Evolutionary conservation across 1,140 invertebrate genomes (phyloP), one percentile per base, ranked within the genome.

Genomic region (Drosophila elegans): DNA sequence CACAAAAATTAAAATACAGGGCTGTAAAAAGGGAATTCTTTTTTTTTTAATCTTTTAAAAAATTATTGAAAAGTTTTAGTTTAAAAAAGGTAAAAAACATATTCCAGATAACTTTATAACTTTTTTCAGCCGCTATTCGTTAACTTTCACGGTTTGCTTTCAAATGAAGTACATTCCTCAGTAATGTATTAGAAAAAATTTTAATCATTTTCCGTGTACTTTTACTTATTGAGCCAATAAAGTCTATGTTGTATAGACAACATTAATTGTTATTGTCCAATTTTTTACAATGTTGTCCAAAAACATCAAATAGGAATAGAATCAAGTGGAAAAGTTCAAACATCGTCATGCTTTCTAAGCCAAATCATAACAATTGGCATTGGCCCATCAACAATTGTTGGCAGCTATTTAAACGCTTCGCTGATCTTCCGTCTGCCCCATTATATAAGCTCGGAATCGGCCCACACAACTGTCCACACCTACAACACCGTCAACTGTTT

Each of bases 331-430:
- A 57, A 39, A 41, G 36, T 72, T 46, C 32, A 78, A 59, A 66
- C 32, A 10, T 55, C 75, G 74, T 77, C 74, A 75, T 75, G 73
- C 73, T 75, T 75, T 75, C 73, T 66, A 75, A 66, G 53, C 57
- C 44, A 55, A 74, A 41, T 53, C 68, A 74, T 39, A 73, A 63
- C 34, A 49, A 61, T 64, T 57, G 74, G 56, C 45, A 71, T 48
- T 71, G 64, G 66, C 49, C 62, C 52, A 68, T 85, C 57, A 69
- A 48, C 27, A 54, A 46, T 57, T 51, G 57, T 66, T 82, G 71
- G 44, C 71, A 64, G 61, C 55, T 59, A 56, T 82, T 86, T 86
- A 66, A 88, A 88, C 76, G 83, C 83, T 82, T 64, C 69, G 71
- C 59, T 80, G 69, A 49, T 52, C 63, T 34, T 44, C 60, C 63